Evolutionary conservation across 1,140 invertebrate species (phyloP).

Genomic region (Cyclina sinensis): DNA sequence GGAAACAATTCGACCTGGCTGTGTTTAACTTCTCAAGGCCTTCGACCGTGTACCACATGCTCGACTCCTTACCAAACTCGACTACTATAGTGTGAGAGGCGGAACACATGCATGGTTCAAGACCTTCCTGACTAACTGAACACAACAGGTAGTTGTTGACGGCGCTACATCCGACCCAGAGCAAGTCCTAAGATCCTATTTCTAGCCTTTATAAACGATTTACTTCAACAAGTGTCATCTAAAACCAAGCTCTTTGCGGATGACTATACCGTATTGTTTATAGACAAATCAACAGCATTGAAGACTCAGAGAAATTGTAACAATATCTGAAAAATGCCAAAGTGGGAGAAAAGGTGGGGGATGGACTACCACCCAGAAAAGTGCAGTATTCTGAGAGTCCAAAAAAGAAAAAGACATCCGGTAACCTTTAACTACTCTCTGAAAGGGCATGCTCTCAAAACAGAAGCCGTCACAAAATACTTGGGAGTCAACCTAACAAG

Average conservation of each 20-base stretch:
- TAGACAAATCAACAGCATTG: background rate
- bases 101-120: no score
- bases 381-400: slow-evolving; percentile 22
- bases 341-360: slow-evolving; percentile 19
- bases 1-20: no score
- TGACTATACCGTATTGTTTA: slow-evolving; percentile 40
- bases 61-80: no score
- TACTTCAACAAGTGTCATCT: background rate
- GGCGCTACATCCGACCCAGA: background rate
- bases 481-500: background rate
- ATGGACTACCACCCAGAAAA: slow-evolving; percentile 6
- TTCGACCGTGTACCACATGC: no score
- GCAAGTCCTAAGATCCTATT: background rate
- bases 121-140: background rate
- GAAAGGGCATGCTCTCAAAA: no score
- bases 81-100: no score
- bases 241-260: slow-evolving; percentile 1
- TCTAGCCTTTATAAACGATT: slow-evolving; percentile 19
- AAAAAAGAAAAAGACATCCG: background rate
- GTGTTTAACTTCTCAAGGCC: no score
- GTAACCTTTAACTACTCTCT: background rate
- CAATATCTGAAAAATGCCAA: background rate
- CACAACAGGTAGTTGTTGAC: background rate
- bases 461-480: slow-evolving; percentile 2
- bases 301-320: background rate